Percentiles rank a stretch among this genome's conserved stretches.
phyloP scores from a whole-genome alignment of 2,888 invertebrate genomes.

The Drosophila anomalata region DNA sequence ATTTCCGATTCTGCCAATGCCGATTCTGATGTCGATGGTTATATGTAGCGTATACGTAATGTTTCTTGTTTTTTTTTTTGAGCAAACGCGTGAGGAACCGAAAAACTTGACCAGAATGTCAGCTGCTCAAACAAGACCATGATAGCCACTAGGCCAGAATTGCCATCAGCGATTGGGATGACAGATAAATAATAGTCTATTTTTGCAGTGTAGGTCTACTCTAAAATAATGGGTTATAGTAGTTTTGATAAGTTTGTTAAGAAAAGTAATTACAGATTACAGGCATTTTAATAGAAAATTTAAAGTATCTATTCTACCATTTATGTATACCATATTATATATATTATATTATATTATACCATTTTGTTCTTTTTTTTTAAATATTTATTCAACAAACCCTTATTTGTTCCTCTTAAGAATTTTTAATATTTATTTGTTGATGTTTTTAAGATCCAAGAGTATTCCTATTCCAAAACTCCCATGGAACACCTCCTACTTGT shows the following conservation, averaged over 20 bases:
- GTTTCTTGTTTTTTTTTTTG: slow-evolving; percentile 20
- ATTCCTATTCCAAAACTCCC: neutral
- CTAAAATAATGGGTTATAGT: neutral
- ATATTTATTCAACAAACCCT: too few relatives aligned
- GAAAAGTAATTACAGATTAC: too few relatives aligned
- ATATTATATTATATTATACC: too few relatives aligned
- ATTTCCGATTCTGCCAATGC: slow-evolving; percentile 10
- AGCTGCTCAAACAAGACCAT: slow-evolving; percentile 67
- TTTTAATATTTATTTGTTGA: neutral
- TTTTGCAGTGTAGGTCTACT: slow-evolving; percentile 1
- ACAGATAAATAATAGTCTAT: slow-evolving; percentile 7
- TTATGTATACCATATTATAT: too few relatives aligned
- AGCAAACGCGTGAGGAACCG: slow-evolving; percentile 21
- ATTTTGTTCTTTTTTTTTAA: too few relatives aligned
- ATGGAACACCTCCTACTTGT: neutral
- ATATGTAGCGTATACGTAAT: slow-evolving; percentile 27
- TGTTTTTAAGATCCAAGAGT: slow-evolving; percentile 11
- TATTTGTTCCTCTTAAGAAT: too few relatives aligned
- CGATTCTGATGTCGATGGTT: neutral
- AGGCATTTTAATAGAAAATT: too few relatives aligned
- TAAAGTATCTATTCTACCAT: too few relatives aligned
- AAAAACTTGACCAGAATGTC: slow-evolving; percentile 69
- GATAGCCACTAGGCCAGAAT: slow-evolving; percentile 31
- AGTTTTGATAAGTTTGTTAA: too few relatives aligned
- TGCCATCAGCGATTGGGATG: slow-evolving; percentile 5